Base-by-base conservation (phyloP, 2,113 vertebrate species). In the Sinocyclocheilus anshuiensis region DNA sequence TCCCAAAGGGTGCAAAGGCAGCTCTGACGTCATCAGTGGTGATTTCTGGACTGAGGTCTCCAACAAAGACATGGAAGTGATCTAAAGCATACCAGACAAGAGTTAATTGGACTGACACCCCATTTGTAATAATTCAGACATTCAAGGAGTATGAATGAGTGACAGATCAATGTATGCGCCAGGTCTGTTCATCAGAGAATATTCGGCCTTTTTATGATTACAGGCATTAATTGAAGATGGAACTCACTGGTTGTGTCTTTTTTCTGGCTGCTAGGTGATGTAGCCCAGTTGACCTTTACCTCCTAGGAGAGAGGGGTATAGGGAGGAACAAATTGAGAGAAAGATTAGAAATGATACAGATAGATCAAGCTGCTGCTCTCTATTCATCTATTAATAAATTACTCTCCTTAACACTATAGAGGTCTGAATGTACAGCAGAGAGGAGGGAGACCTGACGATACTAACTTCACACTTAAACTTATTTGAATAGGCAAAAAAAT, bases 281-380 rank as follows among this genome's bases (percentile, higher is more conserved):
- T 99, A 90, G 98, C 98, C 98, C 98, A 99, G 95, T 99, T 99
- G 91, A 99, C 98, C 95, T 99, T 99, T 91, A 99, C 98, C 93
- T 99, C 98, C 98, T 99, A 94, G 53, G 91, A 93, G 91, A 67
- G n/a, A 24, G 55, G 8, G 63, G 10, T 39, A 11, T 20, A 1
- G 39, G 50, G 6, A 29, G 88, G 48, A 92, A 36, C 86, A 90
- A 50, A 87, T 91, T 90, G 88, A 92, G 86, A 89, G 84, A 87
- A 20, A 39, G 90, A 67, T 55, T n/a, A 77, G 24, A 55, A 13
- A 36, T 36, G 78, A 88, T 26, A 93, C 22, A 89, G 24, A 90
- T 89, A 91, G 91, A 13, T 45, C 90, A 88, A 89, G 90, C 84
- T 81, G 55, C 89, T 85, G 83, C 86, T 87, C 88, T 89, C 88